phyloP scores from a whole-genome alignment of 92 coral and sea anemone species.

The Heteractis magnifica region DNA sequence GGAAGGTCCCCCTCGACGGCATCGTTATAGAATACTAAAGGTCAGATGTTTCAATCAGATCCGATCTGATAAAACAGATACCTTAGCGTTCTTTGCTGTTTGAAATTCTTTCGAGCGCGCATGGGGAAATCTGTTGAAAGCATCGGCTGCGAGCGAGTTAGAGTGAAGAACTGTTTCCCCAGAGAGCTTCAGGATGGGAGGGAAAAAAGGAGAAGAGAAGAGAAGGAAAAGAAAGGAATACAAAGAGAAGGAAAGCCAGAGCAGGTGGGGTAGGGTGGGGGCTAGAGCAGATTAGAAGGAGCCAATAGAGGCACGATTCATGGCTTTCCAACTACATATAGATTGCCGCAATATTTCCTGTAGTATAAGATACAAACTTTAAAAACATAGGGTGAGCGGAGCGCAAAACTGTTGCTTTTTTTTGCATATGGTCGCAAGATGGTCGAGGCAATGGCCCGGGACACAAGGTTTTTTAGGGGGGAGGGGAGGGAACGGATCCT shows the following conservation, averaged over 20 bases:
- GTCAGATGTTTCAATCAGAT: slow-evolving; percentile 16
- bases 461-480: too few relatives aligned
- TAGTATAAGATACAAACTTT: too few relatives aligned
- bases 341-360: too few relatives aligned
- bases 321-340: too few relatives aligned
- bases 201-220: neutral
- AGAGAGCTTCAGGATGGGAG: neutral
- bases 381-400: too few relatives aligned
- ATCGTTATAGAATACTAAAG: slow-evolving; percentile 3
- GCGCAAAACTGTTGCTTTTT: too few relatives aligned
- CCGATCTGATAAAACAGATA: slow-evolving; percentile 20
- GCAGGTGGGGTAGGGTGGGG: too few relatives aligned
- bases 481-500: too few relatives aligned
- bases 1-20: slow-evolving; percentile 5
- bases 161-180: neutral
- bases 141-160: neutral
- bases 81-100: neutral
- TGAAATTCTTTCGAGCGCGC: neutral
- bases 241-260: neutral
- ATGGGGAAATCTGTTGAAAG: neutral
- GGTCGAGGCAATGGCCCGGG: too few relatives aligned
- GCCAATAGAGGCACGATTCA: too few relatives aligned
- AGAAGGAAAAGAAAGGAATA: neutral
- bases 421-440: too few relatives aligned
- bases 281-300: too few relatives aligned